Percentiles rank a stretch among this genome's conserved stretches.
These are phyloP conservation scores for Paedocypris micromegethes DNA, from an alignment of 2,797 vertebrate species.

Conservation along the genomic window DNA sequence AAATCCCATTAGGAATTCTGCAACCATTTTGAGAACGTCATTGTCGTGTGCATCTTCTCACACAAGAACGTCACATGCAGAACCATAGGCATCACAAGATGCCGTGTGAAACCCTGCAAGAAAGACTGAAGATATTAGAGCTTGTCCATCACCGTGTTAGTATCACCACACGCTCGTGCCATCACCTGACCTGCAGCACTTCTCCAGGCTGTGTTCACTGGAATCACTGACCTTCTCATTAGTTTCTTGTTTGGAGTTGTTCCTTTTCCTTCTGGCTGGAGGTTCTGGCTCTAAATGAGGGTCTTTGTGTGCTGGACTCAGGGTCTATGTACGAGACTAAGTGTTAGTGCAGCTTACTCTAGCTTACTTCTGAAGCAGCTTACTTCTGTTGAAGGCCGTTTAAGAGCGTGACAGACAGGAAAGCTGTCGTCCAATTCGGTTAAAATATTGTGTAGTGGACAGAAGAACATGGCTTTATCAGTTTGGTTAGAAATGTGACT, in stretches of 20 bases:
- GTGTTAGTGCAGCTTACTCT: conserved; percentile 37
- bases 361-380: conserved; percentile 35
- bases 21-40: too few relatives aligned
- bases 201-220: conserved; percentile 14
- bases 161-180: not conserved
- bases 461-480: too few relatives aligned
- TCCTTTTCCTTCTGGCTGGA: conserved; percentile 48
- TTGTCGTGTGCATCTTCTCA: too few relatives aligned
- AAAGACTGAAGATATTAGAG: not conserved
- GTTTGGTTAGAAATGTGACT: too few relatives aligned
- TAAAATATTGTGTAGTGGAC: not conserved
- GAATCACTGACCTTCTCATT: conserved; percentile 66
- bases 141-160: not conserved
- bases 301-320: conserved; percentile 50
- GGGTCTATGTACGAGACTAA: conserved; percentile 50
- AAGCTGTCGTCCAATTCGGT: too few relatives aligned
- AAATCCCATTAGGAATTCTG: too few relatives aligned
- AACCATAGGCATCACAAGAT: not conserved
- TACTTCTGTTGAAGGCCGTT: not conserved
- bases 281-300: conserved; percentile 49
- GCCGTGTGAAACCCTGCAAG: conserved; percentile 1
- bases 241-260: conserved; percentile 88
- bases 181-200: conserved; percentile 5
- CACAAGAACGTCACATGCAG: not conserved
- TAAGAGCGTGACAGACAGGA: too few relatives aligned